These are phyloP conservation scores for Nibea albiflora DNA, from an alignment of 2,113 vertebrate species.

Conservation along the genomic window DNA sequence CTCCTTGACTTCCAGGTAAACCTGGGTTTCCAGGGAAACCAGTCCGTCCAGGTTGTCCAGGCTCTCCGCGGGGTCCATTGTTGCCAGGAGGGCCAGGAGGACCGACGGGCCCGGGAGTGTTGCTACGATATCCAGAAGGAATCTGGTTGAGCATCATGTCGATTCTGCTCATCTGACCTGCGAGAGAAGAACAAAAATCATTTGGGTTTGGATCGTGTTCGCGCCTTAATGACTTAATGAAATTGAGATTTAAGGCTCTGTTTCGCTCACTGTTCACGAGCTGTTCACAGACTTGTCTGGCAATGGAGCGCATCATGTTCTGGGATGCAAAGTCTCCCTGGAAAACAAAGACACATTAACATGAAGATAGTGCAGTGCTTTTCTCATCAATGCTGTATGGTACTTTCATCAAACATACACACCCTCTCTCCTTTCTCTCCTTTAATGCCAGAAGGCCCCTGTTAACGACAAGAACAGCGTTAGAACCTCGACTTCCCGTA, in stretches of 20 bases:
- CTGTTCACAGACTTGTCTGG: slow-evolving; percentile 99
- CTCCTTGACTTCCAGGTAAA: slow-evolving; percentile 91
- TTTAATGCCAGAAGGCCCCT: slow-evolving; percentile 92
- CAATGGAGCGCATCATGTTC: slow-evolving; percentile 97
- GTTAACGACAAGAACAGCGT: slow-evolving; percentile 58
- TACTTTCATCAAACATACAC: slow-evolving; percentile 65
- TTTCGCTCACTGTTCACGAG: slow-evolving; percentile 92
- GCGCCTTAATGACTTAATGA: not conserved
- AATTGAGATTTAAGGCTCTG: not conserved
- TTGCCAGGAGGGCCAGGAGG: slow-evolving; percentile 92
- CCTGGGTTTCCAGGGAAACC: slow-evolving; percentile 95
- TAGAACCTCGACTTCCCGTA: not conserved
- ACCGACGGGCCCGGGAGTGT: slow-evolving; percentile 91
- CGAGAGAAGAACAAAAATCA: slow-evolving; percentile 25
- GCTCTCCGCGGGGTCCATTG: slow-evolving; percentile 90
- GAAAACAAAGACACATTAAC: slow-evolving; percentile 53
- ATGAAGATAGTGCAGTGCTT: slow-evolving; percentile 10
- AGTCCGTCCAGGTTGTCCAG: slow-evolving; percentile 89
- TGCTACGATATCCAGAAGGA: slow-evolving; percentile 93
- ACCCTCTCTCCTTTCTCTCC: slow-evolving; percentile 98
- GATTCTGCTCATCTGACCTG: slow-evolving; percentile 96
- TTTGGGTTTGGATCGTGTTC: not conserved
- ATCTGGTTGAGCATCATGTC: slow-evolving; percentile 98
- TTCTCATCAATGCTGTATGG: not conserved
- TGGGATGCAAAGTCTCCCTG: slow-evolving; percentile 97